Conservation (phyloP, 1,140 invertebrate species). For the Choristoneura fumiferana region DNA sequence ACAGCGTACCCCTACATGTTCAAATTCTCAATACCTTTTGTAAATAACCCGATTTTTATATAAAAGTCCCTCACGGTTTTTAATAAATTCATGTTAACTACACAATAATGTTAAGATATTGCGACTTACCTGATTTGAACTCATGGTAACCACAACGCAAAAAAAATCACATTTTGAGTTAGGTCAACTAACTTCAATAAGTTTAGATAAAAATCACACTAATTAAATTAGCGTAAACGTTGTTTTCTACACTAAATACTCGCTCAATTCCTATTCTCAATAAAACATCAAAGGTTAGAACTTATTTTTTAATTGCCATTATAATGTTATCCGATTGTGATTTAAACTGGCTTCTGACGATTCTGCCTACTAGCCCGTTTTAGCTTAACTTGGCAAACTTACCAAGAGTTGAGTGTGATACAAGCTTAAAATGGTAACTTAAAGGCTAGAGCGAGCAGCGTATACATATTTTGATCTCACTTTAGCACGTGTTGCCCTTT, state of each 20-base stretch:
- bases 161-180: background rate
- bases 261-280: too few relatives aligned
- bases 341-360: background rate
- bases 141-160: background rate
- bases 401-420: too few relatives aligned
- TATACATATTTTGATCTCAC: too few relatives aligned
- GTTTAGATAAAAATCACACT: background rate
- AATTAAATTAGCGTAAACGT: too few relatives aligned
- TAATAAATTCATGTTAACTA: too few relatives aligned
- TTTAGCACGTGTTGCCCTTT: too few relatives aligned
- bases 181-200: background rate
- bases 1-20: too few relatives aligned
- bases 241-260: too few relatives aligned
- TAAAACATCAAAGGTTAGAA: background rate
- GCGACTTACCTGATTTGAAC: background rate
- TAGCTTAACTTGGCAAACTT: too few relatives aligned
- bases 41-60: background rate
- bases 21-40: conserved; percentile 12
- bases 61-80: background rate
- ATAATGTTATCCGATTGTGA: conserved; percentile 1
- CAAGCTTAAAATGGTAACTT: too few relatives aligned
- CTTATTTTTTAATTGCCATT: background rate
- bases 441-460: too few relatives aligned
- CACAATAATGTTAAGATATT: background rate
- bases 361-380: background rate